These are phyloP conservation scores for Heteromyza rotundicornis DNA, from an alignment of 2,888 invertebrate species.

Conservation along the genomic window DNA sequence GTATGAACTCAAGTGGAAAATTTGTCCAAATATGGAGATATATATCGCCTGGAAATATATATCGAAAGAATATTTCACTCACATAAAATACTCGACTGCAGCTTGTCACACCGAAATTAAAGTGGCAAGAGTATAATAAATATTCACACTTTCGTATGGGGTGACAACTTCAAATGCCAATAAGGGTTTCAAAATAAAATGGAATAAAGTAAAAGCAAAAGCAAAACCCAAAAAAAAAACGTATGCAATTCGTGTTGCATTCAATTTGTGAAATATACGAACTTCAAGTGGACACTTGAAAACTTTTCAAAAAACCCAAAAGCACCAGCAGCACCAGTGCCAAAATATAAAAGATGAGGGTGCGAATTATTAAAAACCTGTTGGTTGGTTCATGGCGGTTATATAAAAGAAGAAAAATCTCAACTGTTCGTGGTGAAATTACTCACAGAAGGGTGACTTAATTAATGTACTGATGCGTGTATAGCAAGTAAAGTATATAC, in stretches of 20 bases:
- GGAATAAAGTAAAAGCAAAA: too few relatives aligned
- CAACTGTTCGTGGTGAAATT: not conserved
- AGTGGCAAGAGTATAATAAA: not conserved
- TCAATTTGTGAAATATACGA: not conserved
- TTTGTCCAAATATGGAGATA: too few relatives aligned
- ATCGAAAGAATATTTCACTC: not conserved
- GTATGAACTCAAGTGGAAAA: too few relatives aligned
- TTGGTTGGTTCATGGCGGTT: too few relatives aligned
- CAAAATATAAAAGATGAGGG: not conserved
- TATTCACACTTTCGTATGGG: not conserved
- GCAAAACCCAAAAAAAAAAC: not conserved
- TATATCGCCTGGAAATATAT: too few relatives aligned
- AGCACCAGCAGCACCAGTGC: not conserved
- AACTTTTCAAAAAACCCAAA: not conserved
- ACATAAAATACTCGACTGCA: too few relatives aligned
- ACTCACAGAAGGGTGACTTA: not conserved
- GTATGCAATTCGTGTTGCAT: not conserved
- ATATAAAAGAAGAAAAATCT: too few relatives aligned
- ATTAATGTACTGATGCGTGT: too few relatives aligned
- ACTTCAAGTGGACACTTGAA: not conserved
- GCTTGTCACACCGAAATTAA: too few relatives aligned
- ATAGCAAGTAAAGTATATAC: too few relatives aligned
- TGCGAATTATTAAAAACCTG: not conserved
- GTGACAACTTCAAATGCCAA: constrained; percentile 1
- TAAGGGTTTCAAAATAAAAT: too few relatives aligned